Evolutionary conservation across 2,113 vertebrate species (phyloP).

Genomic region (Lichenostomus cassidix): DNA sequence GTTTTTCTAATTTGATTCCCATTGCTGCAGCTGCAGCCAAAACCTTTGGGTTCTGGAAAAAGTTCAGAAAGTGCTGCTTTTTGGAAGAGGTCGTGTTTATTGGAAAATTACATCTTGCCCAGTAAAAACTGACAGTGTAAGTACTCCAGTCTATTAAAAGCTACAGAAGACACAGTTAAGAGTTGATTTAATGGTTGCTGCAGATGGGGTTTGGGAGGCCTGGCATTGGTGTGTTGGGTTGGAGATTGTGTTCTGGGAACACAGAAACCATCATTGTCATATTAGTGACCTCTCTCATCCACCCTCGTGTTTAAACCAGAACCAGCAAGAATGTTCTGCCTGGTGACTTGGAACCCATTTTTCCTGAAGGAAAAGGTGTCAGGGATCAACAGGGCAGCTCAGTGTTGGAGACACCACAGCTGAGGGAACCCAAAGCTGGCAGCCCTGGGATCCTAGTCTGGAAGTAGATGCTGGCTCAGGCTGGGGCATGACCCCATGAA

Average conservation of each 20-base stretch:
- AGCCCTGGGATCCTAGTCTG: not conserved
- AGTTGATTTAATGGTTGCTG: constrained; percentile 56
- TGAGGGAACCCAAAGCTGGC: not conserved
- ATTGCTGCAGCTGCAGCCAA: constrained; percentile 67
- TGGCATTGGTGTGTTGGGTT: not conserved
- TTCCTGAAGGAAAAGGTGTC: not conserved
- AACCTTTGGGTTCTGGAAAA: constrained; percentile 65
- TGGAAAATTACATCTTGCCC: constrained; percentile 72
- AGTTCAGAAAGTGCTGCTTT: constrained; percentile 71
- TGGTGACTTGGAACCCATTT: not conserved
- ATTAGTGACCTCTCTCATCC: not conserved
- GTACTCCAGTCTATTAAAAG: constrained; percentile 64
- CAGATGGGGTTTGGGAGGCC: constrained; percentile 37
- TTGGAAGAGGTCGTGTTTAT: constrained; percentile 64
- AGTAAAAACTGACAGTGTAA: constrained; percentile 65
- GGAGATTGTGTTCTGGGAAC: not conserved
- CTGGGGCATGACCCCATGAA: not conserved
- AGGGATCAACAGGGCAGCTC: not conserved
- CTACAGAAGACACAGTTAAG: constrained; percentile 53
- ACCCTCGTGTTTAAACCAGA: not conserved
- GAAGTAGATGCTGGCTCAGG: not conserved
- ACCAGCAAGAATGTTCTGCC: not conserved
- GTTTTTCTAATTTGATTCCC: constrained; percentile 72
- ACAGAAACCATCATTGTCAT: not conserved
- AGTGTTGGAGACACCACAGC: not conserved